Base-by-base conservation (phyloP, 1,140 invertebrate species). In the Cephus cinctus region DNA sequence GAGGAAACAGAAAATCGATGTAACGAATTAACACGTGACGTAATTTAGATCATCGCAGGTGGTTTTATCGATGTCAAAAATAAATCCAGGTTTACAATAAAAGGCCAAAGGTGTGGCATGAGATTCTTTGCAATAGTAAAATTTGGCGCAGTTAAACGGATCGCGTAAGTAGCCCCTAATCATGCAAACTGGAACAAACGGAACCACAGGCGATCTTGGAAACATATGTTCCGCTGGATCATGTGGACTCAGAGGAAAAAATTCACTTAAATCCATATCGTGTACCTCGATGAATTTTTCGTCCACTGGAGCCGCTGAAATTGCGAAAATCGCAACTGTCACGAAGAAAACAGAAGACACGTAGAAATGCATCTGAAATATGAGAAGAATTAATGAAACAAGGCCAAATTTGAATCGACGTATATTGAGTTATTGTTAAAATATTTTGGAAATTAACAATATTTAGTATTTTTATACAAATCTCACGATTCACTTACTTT, bases 81-180 rank as follows among this genome's bases (percentile, higher is more conserved):
- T 38, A 15, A 50, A 35, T 19, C 41, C 41, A 2, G 22, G 41
- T 19, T 9, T 21, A n/a, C 48, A 50, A 12, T 44, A 50, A 9
- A 25, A 36, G 8, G 48, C 18, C 12, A 11, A 5, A 12, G 48
- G 48, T 11, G 30, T 36, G 3, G 32, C 48, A 0, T 44, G 3
- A 11, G 3, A 14, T 21, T 21, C 1, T 1, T 5, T 9, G 25
- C 48, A 50, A 14, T 38, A 2, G 30, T 50, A 50, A 19, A 44
- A 50, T 43, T 50, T 50, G n/a, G 31, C 41, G 20, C 48, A 50
- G 21, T 50, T 50, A 41, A 25, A 44, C 9, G 41, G 48, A 38
- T 50, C 48, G 14, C 41, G 42, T 40, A 50, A 50, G 42, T 50
- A 50, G 6, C 48, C 48, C 15, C 21, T 9, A 3, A 8, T 19